Evolutionary conservation across 2,888 invertebrate species (phyloP), one percentile per base, ranked within the genome.

Genomic region (Alitta virens): DNA sequence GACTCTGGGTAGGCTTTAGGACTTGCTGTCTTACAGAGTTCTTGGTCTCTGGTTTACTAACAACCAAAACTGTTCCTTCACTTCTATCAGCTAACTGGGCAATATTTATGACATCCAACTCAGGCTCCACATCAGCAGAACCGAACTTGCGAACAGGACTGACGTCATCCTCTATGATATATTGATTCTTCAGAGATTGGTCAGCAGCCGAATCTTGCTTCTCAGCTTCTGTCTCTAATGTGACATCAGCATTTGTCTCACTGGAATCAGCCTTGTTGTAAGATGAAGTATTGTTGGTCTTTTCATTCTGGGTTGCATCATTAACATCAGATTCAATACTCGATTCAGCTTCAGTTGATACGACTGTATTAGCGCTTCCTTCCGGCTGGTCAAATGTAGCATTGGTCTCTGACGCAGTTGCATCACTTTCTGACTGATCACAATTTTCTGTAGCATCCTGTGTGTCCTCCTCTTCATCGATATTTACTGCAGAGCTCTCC

Each of bases 131-230:
- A n/a, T n/a, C 46, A 46, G 21, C 46, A 18, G 61, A 42, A 12
- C 51, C 51, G 38, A 43, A 56, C 51, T 63, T 59, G 12, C 43
- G 27, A 21, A 63, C 51, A 12, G 66, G 66, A 14, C 64, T 59
- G 23, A 62, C 60, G 33, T 66, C 66, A 43, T 66, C 66, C 46
- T 66, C 59, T 26, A 66, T 66, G 42, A 66, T 65, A 51, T 66
- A 66, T 40, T 66, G 59, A 33, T 66, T 50, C 26, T 52, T 33
- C 33, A 12, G 12, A 5, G 33, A 33, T n/a, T n/a, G n/a, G 5
- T 33, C 33, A 7, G 33, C 33, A 5, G 33, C 12, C 5, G 33
- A n/a, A 18, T 49, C 18, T 23, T 3, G 7, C 7, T 18, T 49
- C 49, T 3, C 7, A 3, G 7, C 49, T 3, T 21, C 16, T 14